phyloP scores from a whole-genome alignment of 2,113 vertebrate genomes.

The Heteronetta atricapilla region DNA sequence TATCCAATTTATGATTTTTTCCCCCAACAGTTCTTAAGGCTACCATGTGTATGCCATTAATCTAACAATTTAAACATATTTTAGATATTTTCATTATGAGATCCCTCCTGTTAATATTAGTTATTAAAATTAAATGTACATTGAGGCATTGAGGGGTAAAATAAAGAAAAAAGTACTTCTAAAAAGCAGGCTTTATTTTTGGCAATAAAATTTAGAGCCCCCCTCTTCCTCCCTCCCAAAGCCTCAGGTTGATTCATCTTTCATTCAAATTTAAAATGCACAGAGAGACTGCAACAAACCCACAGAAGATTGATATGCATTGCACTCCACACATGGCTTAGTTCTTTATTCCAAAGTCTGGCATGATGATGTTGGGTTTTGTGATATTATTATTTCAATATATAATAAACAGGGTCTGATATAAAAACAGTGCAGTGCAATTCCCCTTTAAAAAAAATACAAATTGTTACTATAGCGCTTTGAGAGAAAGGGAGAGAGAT shows the following conservation, averaged over 20 bases:
- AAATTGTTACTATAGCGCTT: conserved; percentile 75
- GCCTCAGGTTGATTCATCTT: conserved; percentile 62
- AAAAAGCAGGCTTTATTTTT: conserved; percentile 21
- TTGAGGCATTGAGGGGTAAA: background rate
- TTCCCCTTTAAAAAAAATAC: conserved; percentile 70
- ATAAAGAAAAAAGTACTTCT: background rate
- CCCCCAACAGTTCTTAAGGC: background rate
- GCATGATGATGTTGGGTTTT: conserved; percentile 13
- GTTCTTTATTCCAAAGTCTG: conserved; percentile 50
- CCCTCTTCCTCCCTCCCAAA: background rate
- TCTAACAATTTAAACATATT: conserved; percentile 8
- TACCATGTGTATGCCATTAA: background rate
- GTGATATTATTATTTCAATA: conserved; percentile 62
- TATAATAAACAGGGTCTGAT: conserved; percentile 25
- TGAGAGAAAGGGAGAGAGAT: conserved; percentile 70
- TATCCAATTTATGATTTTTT: background rate
- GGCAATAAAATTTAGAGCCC: conserved; percentile 52
- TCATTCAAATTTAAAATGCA: conserved; percentile 66
- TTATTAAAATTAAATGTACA: background rate
- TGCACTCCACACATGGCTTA: conserved; percentile 15
- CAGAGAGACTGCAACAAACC: conserved; percentile 53
- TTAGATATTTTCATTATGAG: background rate
- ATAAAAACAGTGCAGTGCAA: conserved; percentile 52
- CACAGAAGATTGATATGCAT: conserved; percentile 54
- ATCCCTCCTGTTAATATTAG: background rate